These are phyloP conservation scores for Hypomecis punctinalis DNA, from an alignment of 2,888 invertebrate genomes.

Conservation along the genomic window DNA sequence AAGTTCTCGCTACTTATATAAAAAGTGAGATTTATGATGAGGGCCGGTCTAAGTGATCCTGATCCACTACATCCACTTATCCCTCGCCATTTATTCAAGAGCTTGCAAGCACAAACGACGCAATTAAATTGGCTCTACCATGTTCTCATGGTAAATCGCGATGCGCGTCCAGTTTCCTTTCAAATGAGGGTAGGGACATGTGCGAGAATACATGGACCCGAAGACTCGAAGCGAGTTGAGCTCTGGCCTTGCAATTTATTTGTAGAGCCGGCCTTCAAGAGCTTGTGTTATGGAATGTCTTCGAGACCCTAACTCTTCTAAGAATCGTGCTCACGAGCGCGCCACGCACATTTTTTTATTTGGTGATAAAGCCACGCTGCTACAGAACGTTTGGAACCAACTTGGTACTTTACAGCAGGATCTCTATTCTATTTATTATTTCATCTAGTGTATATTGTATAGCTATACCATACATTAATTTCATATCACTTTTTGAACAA, in stretches of 20 bases:
- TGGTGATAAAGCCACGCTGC: constrained; percentile 46
- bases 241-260: constrained; percentile 49
- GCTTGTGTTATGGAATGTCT: constrained; percentile 65
- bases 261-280: constrained; percentile 72
- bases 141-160: constrained; percentile 49
- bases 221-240: constrained; percentile 23
- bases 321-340: constrained; percentile 72
- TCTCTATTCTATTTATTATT: no score
- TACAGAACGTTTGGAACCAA: constrained; percentile 30
- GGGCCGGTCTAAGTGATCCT: background rate
- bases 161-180: constrained; percentile 48
- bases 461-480: no score
- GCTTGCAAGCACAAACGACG: constrained; percentile 35
- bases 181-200: constrained; percentile 41
- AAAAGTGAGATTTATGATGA: background rate
- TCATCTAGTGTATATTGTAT: no score
- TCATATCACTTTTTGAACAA: no score
- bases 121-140: constrained; percentile 46
- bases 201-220: constrained; percentile 9
- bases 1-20: no score
- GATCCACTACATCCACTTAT: background rate
- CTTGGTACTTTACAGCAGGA: constrained; percentile 46
- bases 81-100: constrained; percentile 14
- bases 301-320: constrained; percentile 69
- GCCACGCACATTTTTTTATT: constrained; percentile 70